Percentiles rank a stretch among this genome's conserved stretches.
Evolutionary conservation across 2,113 vertebrate species (phyloP).

Genomic region (Murina feae): DNA sequence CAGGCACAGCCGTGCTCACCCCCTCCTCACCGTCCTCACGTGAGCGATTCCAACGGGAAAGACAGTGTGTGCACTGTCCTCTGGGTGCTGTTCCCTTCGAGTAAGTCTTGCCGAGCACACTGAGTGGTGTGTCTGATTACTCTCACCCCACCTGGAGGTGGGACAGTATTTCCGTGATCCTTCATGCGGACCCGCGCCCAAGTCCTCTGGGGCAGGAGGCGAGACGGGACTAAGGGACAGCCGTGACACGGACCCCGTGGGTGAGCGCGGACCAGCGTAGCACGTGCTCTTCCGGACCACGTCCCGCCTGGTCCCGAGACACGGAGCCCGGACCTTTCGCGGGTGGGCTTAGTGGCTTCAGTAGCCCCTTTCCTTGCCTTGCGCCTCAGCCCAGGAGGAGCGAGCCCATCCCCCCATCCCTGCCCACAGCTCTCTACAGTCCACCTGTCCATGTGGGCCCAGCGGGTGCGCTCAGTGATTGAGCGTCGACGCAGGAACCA

Average conservation of each 20-base stretch:
- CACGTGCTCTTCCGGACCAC: background rate
- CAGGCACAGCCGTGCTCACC: too few relatives aligned
- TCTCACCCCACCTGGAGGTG: background rate
- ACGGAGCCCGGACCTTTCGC: fast-evolving
- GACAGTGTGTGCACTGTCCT: background rate
- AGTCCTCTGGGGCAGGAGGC: background rate
- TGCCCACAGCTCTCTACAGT: background rate
- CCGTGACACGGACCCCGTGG: background rate
- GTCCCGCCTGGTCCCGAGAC: background rate
- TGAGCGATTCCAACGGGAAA: background rate
- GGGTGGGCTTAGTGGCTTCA: background rate
- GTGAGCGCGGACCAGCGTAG: background rate
- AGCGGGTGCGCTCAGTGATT: too few relatives aligned
- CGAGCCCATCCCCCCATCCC: too few relatives aligned
- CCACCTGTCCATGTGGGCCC: background rate
- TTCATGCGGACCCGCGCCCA: background rate
- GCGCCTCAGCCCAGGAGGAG: background rate
- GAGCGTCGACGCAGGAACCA: too few relatives aligned
- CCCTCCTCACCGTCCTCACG: background rate
- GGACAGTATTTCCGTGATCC: background rate
- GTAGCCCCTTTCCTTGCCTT: background rate
- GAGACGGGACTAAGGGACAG: background rate
- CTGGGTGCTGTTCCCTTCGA: background rate
- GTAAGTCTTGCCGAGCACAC: background rate
- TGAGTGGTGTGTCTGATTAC: slow-evolving; percentile 10